Evolutionary conservation across 2,113 vertebrate genomes (phyloP).

Genomic region (Prochilodus magdalenae): DNA sequence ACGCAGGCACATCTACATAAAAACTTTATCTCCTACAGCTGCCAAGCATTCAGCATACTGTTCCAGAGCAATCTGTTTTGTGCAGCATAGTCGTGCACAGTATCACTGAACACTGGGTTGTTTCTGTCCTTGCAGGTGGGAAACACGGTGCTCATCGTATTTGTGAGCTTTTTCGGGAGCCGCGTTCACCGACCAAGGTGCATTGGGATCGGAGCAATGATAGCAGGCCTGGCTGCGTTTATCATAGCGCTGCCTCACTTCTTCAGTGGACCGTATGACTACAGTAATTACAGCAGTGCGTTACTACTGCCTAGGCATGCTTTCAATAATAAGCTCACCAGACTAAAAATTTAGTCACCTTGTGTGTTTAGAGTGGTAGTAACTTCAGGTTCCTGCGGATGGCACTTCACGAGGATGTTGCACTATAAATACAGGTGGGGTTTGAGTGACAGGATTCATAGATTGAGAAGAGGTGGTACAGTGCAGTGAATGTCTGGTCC

Average conservation of each 20-base stretch:
- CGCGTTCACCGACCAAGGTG: slow-evolving; percentile 88
- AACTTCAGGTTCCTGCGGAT: no score
- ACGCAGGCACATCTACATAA: no score
- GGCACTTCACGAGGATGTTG: no score
- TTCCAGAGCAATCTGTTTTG: neutral
- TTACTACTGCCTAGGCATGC: slow-evolving; percentile 17
- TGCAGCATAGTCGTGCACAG: neutral
- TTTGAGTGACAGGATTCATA: no score
- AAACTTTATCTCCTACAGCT: neutral
- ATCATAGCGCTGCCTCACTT: slow-evolving; percentile 90
- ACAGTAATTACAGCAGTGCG: slow-evolving; percentile 78
- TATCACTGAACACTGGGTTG: neutral
- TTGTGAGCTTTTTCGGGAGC: slow-evolving; percentile 93
- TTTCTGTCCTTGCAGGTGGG: slow-evolving; percentile 83
- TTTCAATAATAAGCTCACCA: neutral
- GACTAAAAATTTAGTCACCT: no score
- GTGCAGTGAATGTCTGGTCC: no score
- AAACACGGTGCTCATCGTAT: slow-evolving; percentile 89
- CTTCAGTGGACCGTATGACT: slow-evolving; percentile 78
- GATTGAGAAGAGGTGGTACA: no score
- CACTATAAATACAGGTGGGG: no score
- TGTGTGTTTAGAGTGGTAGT: no score
- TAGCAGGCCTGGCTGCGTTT: slow-evolving; percentile 83
- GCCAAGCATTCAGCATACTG: neutral
- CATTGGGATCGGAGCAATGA: slow-evolving; percentile 86